Evolutionary conservation across 1,140 invertebrate species (phyloP).

Genomic region (Sarcophaga bullata): DNA sequence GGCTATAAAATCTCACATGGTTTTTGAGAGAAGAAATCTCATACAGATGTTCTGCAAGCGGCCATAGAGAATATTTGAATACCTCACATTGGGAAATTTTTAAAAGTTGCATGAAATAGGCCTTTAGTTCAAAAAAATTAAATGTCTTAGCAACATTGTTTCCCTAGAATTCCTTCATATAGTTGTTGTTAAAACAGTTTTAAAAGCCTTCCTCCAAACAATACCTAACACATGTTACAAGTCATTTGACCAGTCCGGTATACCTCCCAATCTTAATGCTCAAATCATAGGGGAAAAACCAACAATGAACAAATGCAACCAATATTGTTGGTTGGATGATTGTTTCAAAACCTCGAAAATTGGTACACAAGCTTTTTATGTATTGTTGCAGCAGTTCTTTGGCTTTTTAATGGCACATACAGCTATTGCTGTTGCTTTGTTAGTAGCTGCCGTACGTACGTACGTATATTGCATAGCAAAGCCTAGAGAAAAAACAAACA

Average conservation of each 20-base stretch:
- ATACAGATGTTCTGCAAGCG: too few relatives aligned
- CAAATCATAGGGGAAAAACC: neutral
- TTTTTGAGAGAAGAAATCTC: neutral
- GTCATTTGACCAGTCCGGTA: neutral
- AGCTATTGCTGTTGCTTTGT: too few relatives aligned
- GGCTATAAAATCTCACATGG: constrained; percentile 5
- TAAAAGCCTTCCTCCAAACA: too few relatives aligned
- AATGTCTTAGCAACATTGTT: too few relatives aligned
- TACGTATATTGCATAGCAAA: neutral
- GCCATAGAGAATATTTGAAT: too few relatives aligned
- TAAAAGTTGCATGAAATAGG: too few relatives aligned
- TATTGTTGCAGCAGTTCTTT: constrained; percentile 3
- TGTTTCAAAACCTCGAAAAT: neutral
- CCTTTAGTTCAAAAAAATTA: too few relatives aligned
- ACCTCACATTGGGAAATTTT: too few relatives aligned
- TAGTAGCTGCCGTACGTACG: neutral
- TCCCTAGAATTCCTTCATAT: too few relatives aligned
- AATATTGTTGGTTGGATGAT: neutral
- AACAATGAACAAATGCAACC: neutral
- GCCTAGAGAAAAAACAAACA: too few relatives aligned
- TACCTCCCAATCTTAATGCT: neutral
- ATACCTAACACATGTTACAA: neutral
- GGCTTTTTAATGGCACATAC: neutral
- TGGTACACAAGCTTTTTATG: neutral
- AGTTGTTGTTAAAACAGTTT: too few relatives aligned